These are phyloP conservation scores for Cyanoderma ruficeps DNA, from an alignment of 2,113 vertebrate genomes.

Conservation along the genomic window DNA sequence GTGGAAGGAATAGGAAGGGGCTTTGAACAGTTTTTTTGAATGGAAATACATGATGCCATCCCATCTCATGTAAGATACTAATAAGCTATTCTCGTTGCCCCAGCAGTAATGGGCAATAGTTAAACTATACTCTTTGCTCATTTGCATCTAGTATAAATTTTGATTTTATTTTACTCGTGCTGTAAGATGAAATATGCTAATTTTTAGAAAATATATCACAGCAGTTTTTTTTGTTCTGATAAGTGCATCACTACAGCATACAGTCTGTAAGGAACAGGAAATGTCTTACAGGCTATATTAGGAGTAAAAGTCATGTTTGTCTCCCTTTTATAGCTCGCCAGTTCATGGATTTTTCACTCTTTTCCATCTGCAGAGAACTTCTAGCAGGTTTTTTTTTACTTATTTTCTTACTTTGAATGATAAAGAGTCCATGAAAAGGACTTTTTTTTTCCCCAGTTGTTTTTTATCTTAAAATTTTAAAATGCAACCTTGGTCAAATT, in stretches of 20 bases:
- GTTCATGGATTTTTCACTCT: not conserved
- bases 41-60: not conserved
- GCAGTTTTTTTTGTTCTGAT: not conserved
- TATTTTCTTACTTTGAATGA: not conserved
- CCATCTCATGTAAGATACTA: not conserved
- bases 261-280: not conserved
- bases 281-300: not conserved
- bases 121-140: not conserved
- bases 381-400: not conserved
- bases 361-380: not conserved
- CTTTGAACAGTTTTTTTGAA: not conserved
- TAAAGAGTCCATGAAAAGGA: not conserved
- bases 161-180: not conserved
- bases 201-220: not conserved
- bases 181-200: not conserved
- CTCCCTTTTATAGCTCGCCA: not conserved
- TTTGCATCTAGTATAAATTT: not conserved
- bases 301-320: not conserved
- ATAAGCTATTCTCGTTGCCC: not conserved
- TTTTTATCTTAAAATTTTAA: not conserved
- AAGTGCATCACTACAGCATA: not conserved
- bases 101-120: not conserved
- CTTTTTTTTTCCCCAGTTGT: not conserved
- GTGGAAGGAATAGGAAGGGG: not conserved
- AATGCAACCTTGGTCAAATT: not conserved